Evolutionary conservation across 2,113 vertebrate species (phyloP).

Genomic region (Silurus asotus): DNA sequence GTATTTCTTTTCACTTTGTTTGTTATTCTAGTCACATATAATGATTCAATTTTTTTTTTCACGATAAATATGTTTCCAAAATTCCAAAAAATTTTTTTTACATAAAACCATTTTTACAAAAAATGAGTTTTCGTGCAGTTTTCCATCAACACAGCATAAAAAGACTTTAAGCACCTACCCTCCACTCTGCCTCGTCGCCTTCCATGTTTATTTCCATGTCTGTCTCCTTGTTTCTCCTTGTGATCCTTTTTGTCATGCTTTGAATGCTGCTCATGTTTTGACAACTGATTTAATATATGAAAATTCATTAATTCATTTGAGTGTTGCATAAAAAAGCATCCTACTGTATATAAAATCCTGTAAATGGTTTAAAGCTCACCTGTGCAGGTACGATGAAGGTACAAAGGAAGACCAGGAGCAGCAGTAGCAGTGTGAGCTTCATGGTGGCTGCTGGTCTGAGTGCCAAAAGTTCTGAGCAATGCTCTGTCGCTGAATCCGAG

Average conservation of each 20-base stretch:
- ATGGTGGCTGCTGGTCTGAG: conserved; percentile 58
- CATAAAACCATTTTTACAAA: neutral
- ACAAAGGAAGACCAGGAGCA: conserved; percentile 60
- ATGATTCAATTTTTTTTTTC: neutral
- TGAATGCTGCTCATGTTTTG: conserved; percentile 40
- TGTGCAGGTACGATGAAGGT: conserved; percentile 66
- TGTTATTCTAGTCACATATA: neutral
- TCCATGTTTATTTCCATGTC: neutral
- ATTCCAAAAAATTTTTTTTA: neutral
- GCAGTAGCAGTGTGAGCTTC: conserved; percentile 67
- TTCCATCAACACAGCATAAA: no score
- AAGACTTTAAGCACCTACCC: conserved; percentile 45
- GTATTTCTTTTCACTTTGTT: neutral
- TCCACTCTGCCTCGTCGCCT: conserved; percentile 46
- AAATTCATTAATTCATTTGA: neutral
- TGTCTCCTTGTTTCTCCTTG: neutral
- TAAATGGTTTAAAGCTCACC: conserved; percentile 55
- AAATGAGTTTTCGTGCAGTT: neutral
- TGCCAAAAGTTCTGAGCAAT: neutral
- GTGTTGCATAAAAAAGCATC: neutral
- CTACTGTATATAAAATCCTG: neutral
- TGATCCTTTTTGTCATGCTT: neutral
- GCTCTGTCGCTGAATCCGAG: neutral
- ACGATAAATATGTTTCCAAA: neutral
- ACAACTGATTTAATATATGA: conserved; percentile 28